Base-by-base conservation (phyloP, 2,797 vertebrate genomes). In the Catamblyrhynchus diadema region DNA sequence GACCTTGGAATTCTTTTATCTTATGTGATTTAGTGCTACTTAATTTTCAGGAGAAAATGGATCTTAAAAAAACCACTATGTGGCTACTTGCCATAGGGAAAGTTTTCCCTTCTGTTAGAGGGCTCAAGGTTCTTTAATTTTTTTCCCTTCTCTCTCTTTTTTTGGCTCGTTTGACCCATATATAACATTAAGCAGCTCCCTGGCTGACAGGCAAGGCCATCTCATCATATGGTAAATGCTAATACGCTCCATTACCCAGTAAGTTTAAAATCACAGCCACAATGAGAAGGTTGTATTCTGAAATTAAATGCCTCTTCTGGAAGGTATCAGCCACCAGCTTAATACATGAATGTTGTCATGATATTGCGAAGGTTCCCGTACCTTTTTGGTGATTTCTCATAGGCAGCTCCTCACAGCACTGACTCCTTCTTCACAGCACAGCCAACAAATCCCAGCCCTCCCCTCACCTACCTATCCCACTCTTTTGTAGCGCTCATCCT, bases 191-290 rank as follows among this genome's bases (percentile, higher is more conserved):
- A 98, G 94, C 82, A 94, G 88, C 85, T 97, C 94, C 70, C 84
- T 96, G 93, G 95, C 92, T 98, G 96, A 96, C 97, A 97, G 96
- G 96, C 69, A 97, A 96, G 78, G 74, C 95, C 80, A 93, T 97
- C 95, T 96, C 94, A 96, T 98, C 97, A 95, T 97, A 97, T 97
- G 97, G 97, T 74, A 97, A 98, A 98, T 97, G 96, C 88, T 92
- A 96, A 96, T 92, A 97, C 32, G 93, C 93, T 97, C 95, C 97
- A 98, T 98, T 98, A 97, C 96, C 94, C 97, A 88, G 79, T 92
- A 95, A 97, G 96, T 97, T 97, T 97, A 97, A 97, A 97, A 97
- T 97, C 97, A 96, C 88, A 96, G 84, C 87, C 78, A 86, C 88
- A 92, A 94, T 83, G 95, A 97, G 94, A 96, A 97, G 59, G 48